Percentiles rank a stretch among this genome's conserved stretches.
Evolutionary conservation across 2,888 invertebrate genomes (phyloP).

Genomic region (Muscina levida): DNA sequence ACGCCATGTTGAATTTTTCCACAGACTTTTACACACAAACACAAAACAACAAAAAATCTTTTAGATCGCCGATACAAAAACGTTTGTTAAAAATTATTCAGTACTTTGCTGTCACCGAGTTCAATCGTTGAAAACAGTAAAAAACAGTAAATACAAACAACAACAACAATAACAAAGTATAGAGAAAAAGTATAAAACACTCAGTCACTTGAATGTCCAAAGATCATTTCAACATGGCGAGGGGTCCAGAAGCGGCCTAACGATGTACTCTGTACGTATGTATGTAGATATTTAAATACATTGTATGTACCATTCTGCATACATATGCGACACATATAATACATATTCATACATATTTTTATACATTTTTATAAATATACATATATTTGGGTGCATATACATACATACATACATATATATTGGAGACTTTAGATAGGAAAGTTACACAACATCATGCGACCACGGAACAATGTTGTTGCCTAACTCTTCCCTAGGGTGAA

Average conservation of each 20-base stretch:
- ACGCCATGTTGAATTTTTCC: slow-evolving; percentile 75
- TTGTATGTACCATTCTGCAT: background rate
- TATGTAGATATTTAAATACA: slow-evolving; percentile 16
- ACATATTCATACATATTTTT: background rate
- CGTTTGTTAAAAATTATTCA: slow-evolving; percentile 64
- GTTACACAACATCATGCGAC: slow-evolving; percentile 52
- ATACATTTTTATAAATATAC: background rate
- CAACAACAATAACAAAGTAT: slow-evolving; percentile 71
- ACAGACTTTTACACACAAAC: slow-evolving; percentile 36
- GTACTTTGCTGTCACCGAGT: slow-evolving; percentile 70
- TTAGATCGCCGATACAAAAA: slow-evolving; percentile 63
- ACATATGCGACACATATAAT: background rate
- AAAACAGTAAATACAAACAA: slow-evolving; percentile 71
- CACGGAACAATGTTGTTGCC: background rate
- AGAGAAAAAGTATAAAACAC: slow-evolving; percentile 69
- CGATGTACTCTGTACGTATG: background rate
- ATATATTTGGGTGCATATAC: background rate
- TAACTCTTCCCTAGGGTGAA: slow-evolving; percentile 14
- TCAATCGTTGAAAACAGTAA: slow-evolving; percentile 64
- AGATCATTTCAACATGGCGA: slow-evolving; percentile 51
- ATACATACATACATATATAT: slow-evolving; percentile 32
- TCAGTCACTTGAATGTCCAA: slow-evolving; percentile 49
- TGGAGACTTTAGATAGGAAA: too few species aligned
- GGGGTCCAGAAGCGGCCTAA: background rate
- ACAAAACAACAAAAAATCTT: slow-evolving; percentile 59